These are phyloP conservation scores for Drymonia ruficornis DNA, from an alignment of 2,888 invertebrate genomes.

Conservation along the genomic window DNA sequence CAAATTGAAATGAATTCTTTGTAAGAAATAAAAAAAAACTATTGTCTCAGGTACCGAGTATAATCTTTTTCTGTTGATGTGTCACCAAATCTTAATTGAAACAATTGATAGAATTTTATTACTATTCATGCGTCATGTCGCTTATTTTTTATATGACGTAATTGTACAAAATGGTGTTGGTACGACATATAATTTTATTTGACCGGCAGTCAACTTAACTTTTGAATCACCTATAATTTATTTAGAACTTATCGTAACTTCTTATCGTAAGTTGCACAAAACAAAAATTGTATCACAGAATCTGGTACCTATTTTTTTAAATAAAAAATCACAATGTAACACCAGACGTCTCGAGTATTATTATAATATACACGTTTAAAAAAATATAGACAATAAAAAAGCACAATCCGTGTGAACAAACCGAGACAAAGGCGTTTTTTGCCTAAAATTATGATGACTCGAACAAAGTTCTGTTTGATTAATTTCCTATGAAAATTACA, in stretches of 20 bases:
- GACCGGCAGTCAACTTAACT: too few relatives aligned
- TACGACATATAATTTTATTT: neutral
- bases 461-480: slow-evolving; percentile 41
- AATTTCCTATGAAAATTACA: slow-evolving; percentile 39
- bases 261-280: neutral
- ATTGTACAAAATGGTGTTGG: neutral
- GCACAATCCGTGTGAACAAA: slow-evolving; percentile 35
- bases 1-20: neutral
- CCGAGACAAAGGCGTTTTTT: slow-evolving; percentile 39
- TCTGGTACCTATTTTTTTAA: slow-evolving; percentile 1
- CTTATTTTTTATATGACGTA: neutral
- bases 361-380: slow-evolving; percentile 33
- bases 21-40: neutral
- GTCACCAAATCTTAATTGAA: neutral
- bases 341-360: slow-evolving; percentile 35
- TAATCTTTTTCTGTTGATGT: neutral
- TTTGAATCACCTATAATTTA: neutral
- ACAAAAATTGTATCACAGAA: slow-evolving; percentile 4
- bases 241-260: too few relatives aligned
- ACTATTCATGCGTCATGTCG: neutral
- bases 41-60: neutral
- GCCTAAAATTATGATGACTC: slow-evolving; percentile 39
- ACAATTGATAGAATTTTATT: neutral
- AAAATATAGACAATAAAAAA: slow-evolving; percentile 39
- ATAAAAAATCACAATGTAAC: slow-evolving; percentile 28